These are phyloP conservation scores for Diabrotica virgifera DNA, from an alignment of 1,140 invertebrate genomes.

Conservation along the genomic window DNA sequence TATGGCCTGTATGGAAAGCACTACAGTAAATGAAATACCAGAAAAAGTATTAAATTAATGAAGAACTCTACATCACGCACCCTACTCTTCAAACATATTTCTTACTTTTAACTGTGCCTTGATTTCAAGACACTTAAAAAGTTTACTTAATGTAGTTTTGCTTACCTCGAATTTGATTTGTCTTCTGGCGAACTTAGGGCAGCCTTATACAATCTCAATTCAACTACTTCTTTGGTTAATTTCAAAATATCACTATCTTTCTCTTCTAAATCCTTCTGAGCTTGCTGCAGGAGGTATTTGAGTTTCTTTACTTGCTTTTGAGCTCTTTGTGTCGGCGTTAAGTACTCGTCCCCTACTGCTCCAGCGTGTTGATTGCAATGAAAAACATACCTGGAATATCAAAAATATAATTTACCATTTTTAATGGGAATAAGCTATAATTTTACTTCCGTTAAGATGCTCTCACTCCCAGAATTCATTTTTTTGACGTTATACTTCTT, in stretches of 20 bases:
- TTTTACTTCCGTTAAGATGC: too few relatives aligned
- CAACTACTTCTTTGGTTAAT: slow-evolving; percentile 78
- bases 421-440: too few relatives aligned
- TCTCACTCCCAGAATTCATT: too few relatives aligned
- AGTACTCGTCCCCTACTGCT: slow-evolving; percentile 71
- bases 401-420: neutral
- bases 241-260: slow-evolving; percentile 78
- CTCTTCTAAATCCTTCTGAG: slow-evolving; percentile 70
- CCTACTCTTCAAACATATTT: too few relatives aligned
- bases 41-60: too few relatives aligned
- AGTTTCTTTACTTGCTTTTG: slow-evolving; percentile 72
- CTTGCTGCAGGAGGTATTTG: slow-evolving; percentile 67
- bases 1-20: too few relatives aligned
- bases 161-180: slow-evolving; percentile 67
- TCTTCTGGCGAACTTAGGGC: slow-evolving; percentile 69
- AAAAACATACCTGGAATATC: slow-evolving; percentile 64
- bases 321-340: slow-evolving; percentile 81
- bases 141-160: neutral
- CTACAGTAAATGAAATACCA: too few relatives aligned
- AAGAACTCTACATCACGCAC: too few relatives aligned
- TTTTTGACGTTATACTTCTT: too few relatives aligned
- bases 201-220: slow-evolving; percentile 73
- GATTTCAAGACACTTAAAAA: too few relatives aligned
- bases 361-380: slow-evolving; percentile 77
- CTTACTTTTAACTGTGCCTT: too few relatives aligned